Evolutionary conservation across 2,888 invertebrate species (phyloP).

Genomic region (Limnephilus rhombicus): DNA sequence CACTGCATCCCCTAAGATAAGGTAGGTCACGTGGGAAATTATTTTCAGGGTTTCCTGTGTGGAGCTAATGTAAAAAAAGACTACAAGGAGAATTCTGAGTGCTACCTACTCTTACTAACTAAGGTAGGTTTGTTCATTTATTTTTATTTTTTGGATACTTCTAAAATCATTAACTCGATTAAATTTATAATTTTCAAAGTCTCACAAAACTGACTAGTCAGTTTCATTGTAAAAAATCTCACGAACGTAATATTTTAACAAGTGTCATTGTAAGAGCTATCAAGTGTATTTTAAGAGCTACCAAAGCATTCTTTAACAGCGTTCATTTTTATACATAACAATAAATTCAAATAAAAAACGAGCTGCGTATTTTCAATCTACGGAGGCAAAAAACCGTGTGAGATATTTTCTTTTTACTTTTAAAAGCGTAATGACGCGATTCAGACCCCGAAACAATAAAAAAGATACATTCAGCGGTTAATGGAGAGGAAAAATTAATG

Average conservation of each 20-base stretch:
- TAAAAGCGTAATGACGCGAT: conserved; percentile 17
- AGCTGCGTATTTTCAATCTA: background rate
- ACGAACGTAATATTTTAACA: background rate
- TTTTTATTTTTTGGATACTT: too few species aligned
- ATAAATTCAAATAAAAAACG: background rate
- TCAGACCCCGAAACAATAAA: background rate
- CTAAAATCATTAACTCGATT: too few species aligned
- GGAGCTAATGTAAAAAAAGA: too few species aligned
- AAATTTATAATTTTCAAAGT: too few species aligned
- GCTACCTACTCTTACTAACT: too few species aligned
- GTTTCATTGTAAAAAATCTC: background rate
- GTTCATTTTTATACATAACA: background rate
- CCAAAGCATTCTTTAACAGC: background rate
- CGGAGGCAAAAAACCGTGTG: background rate
- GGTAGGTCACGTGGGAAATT: too few species aligned
- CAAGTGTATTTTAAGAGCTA: background rate
- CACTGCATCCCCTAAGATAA: too few species aligned
- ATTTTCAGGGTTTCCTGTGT: too few species aligned
- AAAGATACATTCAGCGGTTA: background rate
- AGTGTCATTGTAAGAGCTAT: background rate
- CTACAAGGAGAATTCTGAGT: too few species aligned
- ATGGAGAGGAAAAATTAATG: conserved; percentile 22
- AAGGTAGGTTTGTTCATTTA: too few species aligned
- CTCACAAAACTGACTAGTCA: background rate
- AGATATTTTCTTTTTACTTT: conserved; percentile 2